phyloP scores from a whole-genome alignment of 2,797 vertebrate genomes.

The Notamacropus eugenii region DNA sequence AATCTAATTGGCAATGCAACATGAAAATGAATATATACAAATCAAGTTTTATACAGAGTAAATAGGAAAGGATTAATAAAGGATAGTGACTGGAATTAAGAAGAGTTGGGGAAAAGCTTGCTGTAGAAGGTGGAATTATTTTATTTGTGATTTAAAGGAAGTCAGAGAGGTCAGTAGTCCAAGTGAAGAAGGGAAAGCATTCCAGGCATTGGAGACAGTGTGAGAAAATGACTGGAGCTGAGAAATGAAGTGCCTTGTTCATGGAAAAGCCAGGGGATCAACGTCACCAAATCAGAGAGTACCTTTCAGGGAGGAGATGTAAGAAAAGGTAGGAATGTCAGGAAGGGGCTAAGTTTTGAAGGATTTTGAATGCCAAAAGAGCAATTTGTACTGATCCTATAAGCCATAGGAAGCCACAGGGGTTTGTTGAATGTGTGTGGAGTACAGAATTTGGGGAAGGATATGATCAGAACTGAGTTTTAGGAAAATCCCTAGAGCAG shows the following conservation, averaged over 20 bases:
- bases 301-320: background rate
- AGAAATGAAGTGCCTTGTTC: background rate
- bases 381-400: background rate
- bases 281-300: background rate
- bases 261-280: background rate
- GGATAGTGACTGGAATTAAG: background rate
- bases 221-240: background rate
- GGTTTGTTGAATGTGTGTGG: background rate
- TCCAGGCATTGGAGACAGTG: background rate
- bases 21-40: background rate
- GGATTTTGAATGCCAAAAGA: background rate
- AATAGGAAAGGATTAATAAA: background rate
- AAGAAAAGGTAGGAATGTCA: background rate
- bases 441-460: background rate
- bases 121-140: background rate
- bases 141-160: background rate
- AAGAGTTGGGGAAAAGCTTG: background rate
- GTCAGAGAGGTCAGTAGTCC: background rate
- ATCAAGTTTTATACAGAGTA: background rate
- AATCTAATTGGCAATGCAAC: no score
- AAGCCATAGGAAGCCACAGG: background rate
- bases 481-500: background rate
- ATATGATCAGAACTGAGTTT: background rate
- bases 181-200: background rate
- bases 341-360: no score